Evolutionary conservation across 2,888 invertebrate genomes (phyloP), one percentile per base, ranked within the genome.

Genomic region (Harpalus rufipes): DNA sequence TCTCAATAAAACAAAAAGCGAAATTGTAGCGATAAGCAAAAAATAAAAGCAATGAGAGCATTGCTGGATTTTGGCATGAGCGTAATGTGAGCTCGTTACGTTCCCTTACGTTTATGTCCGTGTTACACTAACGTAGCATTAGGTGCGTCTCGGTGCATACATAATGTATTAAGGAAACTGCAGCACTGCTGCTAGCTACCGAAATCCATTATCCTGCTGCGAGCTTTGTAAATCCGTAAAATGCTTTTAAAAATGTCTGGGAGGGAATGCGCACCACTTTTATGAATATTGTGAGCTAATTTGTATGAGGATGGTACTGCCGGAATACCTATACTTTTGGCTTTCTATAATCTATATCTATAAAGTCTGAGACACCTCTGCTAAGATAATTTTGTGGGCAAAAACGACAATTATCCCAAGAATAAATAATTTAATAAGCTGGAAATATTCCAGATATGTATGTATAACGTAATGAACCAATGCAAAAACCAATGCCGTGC

Each of bases 201-300:
- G 81, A 81, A 81, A 63, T 81, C 81, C 81, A 81, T 81, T 81
- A 81, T 81, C 61, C 18, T 16, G 12, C 78, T 12, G 78, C 58
- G 58, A 81, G 63, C 51, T 81, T 81, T 81, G 81, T 81, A 63
- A 81, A 81, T 81, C 63, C 39, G 14, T 63, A 81, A 81, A 81
- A 81, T 81, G 81, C 81, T 81, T 44, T 81, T 81, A 81, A 61
- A 51, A 81, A 78, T 78, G 56, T 58, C 58, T 32, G 12, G 25
- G 56, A 21, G 25, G 56, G 56, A 18, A 51, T 12, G 44, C 44
- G 12, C 10, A 51, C 12, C 10, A 12, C 10, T 12, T 12, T 12
- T 12, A 10, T 51, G 10, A 16, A 16, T 7, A 16, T 7, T 59
- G n/a, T 59, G 59, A 59, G 6, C 16, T 14, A 59, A 59, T 59